Conservation (phyloP, 1,140 invertebrate species). For the Andricus grossulariae region DNA sequence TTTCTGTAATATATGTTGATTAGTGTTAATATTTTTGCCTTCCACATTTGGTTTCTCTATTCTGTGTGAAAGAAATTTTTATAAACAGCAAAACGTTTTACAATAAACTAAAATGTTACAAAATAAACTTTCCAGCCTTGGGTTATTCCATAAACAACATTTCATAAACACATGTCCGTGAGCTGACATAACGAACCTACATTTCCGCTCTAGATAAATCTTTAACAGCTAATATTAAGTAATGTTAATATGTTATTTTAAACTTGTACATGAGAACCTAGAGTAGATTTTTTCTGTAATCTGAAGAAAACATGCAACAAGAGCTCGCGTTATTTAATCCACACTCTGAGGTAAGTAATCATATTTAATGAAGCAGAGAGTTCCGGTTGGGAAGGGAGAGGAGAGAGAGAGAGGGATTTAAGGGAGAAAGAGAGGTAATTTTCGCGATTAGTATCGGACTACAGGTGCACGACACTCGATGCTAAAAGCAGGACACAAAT, state of each 20-base stretch:
- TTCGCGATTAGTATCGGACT: constrained; percentile 46
- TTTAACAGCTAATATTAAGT: neutral
- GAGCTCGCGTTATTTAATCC: constrained; percentile 48
- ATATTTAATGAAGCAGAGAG: constrained; percentile 60
- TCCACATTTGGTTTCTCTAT: no score
- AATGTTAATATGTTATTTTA: neutral
- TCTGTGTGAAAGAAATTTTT: no score
- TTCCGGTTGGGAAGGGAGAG: constrained; percentile 37
- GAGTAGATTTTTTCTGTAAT: constrained; percentile 48
- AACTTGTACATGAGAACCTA: constrained; percentile 12
- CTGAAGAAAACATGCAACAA: neutral
- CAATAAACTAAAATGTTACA: no score
- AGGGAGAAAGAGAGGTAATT: constrained; percentile 37
- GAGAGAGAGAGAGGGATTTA: constrained; percentile 21
- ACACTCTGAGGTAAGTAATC: constrained; percentile 46
- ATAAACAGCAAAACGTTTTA: no score
- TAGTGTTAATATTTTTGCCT: no score
- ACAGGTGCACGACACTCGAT: constrained; percentile 3
- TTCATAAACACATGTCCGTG: neutral
- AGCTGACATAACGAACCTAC: neutral
- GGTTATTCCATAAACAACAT: neutral
- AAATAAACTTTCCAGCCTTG: neutral
- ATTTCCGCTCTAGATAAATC: constrained; percentile 15
- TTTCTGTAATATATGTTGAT: no score
- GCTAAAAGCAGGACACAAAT: constrained; percentile 2